A percentile compares a stretch with the other conserved stretches of the same genome.
These are phyloP conservation scores for Agrochola litura DNA, from an alignment of 2,888 invertebrate species.

Conservation along the genomic window DNA sequence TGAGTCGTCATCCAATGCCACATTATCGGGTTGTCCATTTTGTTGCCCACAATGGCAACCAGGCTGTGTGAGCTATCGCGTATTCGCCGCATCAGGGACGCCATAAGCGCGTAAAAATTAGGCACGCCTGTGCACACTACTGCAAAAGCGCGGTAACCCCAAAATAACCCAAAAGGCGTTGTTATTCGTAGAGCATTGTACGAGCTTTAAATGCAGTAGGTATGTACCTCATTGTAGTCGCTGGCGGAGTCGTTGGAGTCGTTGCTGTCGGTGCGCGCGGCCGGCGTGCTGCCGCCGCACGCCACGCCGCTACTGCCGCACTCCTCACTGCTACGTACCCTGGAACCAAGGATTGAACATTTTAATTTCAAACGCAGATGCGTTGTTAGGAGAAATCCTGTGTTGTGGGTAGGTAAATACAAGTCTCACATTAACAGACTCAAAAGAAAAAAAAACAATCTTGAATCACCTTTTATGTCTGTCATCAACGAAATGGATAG, in stretches of 20 bases:
- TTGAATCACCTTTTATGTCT: background rate
- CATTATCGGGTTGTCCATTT: too few species aligned
- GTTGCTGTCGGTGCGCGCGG: conserved; percentile 81
- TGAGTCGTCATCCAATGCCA: background rate
- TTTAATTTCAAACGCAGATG: conserved; percentile 1
- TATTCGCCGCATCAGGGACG: too few species aligned
- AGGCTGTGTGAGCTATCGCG: background rate
- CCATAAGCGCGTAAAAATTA: background rate
- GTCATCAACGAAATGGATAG: background rate
- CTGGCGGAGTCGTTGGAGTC: conserved; percentile 90
- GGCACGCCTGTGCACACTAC: too few species aligned
- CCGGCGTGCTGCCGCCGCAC: conserved; percentile 79
- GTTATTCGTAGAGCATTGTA: background rate
- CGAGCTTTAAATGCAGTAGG: background rate
- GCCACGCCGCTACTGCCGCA: conserved; percentile 87
- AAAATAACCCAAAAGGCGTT: background rate
- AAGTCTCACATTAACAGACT: background rate
- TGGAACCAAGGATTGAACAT: conserved; percentile 30
- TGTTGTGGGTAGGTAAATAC: background rate
- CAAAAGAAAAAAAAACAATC: background rate
- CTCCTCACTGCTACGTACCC: conserved; percentile 85
- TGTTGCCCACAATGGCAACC: background rate
- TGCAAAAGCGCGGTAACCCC: background rate
- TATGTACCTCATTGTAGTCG: conserved; percentile 86
- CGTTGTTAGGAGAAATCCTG: background rate